Percentiles rank a stretch among this genome's conserved stretches.
These are phyloP conservation scores for Mormyrus lacerda DNA, from an alignment of 2,113 vertebrate species.

Conservation along the genomic window DNA sequence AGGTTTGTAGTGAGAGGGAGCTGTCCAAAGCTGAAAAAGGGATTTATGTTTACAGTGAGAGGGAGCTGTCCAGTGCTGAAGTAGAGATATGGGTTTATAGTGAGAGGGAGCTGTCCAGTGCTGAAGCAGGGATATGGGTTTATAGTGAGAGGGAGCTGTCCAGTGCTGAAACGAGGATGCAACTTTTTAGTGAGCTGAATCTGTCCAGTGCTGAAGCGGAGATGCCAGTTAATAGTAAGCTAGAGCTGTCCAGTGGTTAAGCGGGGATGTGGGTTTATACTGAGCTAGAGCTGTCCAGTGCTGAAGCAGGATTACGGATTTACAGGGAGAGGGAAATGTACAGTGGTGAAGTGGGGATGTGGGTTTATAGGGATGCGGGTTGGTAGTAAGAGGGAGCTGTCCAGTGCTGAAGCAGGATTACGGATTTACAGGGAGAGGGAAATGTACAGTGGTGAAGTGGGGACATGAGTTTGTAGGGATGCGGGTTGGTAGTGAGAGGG, in stretches of 20 bases:
- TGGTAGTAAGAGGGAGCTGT: not conserved
- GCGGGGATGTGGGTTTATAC: fast-evolving
- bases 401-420: not conserved
- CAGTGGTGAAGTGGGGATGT: not conserved
- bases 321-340: not conserved
- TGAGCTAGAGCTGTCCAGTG: not conserved
- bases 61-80: not conserved
- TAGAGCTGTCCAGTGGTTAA: not conserved
- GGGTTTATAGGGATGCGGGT: not conserved
- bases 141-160: not conserved
- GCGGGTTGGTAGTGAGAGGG: not conserved
- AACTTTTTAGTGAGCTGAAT: not conserved
- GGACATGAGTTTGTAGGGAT: not conserved
- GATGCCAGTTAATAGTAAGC: not conserved
- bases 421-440: not conserved
- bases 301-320: not conserved
- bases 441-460: not conserved
- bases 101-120: not conserved
- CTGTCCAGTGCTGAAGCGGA: not conserved
- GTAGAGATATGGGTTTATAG: fast-evolving
- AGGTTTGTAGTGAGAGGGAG: not conserved
- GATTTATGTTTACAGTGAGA: not conserved
- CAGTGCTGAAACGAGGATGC: not conserved
- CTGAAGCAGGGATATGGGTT: not conserved
- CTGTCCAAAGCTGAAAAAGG: not conserved